Evolutionary conservation across 2,888 invertebrate species (phyloP).

Genomic region (Limenitis camilla): DNA sequence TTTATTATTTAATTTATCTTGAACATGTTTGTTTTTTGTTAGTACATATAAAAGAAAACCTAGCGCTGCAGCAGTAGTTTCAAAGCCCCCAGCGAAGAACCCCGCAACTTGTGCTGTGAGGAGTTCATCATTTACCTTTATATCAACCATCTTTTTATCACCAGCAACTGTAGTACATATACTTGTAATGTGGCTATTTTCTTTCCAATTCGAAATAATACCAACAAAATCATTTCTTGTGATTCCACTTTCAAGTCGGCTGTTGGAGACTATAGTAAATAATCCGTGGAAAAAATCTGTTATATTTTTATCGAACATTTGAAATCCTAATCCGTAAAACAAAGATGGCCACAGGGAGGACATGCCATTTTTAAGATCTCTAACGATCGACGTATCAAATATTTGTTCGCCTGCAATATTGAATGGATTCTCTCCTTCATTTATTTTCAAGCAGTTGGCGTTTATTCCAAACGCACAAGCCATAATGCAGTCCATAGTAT

Average conservation of each 20-base stretch:
- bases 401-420: constrained; percentile 34
- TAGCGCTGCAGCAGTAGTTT: constrained; percentile 42
- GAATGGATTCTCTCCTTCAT: constrained; percentile 35
- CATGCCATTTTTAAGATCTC: constrained; percentile 32
- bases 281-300: constrained; percentile 36
- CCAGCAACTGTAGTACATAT: constrained; percentile 34
- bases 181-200: constrained; percentile 35
- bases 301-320: constrained; percentile 31
- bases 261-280: constrained; percentile 35
- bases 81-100: constrained; percentile 57
- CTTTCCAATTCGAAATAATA: constrained; percentile 38
- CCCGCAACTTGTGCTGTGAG: constrained; percentile 68
- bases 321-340: constrained; percentile 42
- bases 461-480: constrained; percentile 49
- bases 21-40: constrained; percentile 35
- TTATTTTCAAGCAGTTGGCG: constrained; percentile 36
- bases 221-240: constrained; percentile 47
- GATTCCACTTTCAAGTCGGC: constrained; percentile 34
- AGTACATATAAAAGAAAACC: constrained; percentile 40
- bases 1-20: constrained; percentile 34
- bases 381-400: constrained; percentile 30
- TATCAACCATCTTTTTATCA: constrained; percentile 25
- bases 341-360: constrained; percentile 42
- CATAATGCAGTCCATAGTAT: constrained; percentile 47
- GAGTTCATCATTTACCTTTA: constrained; percentile 53